These are phyloP conservation scores for Hemicrepidius hirtus DNA, from an alignment of 2,888 invertebrate genomes.

Conservation along the genomic window DNA sequence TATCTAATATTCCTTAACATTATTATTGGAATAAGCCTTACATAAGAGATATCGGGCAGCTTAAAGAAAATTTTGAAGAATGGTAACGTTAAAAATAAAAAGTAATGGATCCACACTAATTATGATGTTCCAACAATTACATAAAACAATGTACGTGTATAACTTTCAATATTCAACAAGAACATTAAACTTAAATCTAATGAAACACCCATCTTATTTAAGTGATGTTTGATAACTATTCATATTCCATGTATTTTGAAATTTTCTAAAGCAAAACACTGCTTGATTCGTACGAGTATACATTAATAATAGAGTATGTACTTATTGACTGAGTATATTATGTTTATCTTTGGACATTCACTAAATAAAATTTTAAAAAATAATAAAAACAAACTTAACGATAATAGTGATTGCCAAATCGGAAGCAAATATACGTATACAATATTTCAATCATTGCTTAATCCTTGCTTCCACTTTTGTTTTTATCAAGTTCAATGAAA, in stretches of 20 bases:
- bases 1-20: conserved; percentile 35
- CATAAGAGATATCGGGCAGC: conserved; percentile 38
- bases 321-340: conserved; percentile 34
- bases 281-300: conserved; percentile 17
- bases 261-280: conserved; percentile 14
- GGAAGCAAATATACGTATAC: conserved; percentile 21
- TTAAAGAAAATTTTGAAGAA: conserved; percentile 26
- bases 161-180: conserved; percentile 31
- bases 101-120: conserved; percentile 13
- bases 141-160: conserved; percentile 12
- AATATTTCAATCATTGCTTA: neutral
- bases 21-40: conserved; percentile 47
- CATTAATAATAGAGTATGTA: conserved; percentile 32
- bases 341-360: conserved; percentile 35
- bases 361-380: conserved; percentile 9
- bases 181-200: conserved; percentile 35
- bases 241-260: conserved; percentile 12
- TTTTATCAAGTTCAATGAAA: neutral
- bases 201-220: conserved; percentile 28
- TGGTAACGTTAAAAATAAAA: conserved; percentile 28
- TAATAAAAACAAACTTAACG: conserved; percentile 2
- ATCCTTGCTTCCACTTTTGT: neutral
- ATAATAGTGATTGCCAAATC: conserved; percentile 14
- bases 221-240: conserved; percentile 1
- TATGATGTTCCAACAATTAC: conserved; percentile 24